phyloP scores from a whole-genome alignment of 2,113 vertebrate genomes.

The Muntiacus reevesi region DNA sequence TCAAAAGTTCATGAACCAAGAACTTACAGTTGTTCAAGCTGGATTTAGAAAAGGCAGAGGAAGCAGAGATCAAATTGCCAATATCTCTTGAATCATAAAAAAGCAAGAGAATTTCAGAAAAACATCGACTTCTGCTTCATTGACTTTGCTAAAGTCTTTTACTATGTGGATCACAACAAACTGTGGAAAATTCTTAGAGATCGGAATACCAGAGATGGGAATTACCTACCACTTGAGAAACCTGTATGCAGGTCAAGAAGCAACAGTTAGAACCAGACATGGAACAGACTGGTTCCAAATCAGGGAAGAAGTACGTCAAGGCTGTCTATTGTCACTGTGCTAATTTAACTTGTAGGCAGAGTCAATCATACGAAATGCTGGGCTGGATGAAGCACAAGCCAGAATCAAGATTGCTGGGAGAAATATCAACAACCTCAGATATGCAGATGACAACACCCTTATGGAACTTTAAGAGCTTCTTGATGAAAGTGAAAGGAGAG shows the following conservation, averaged over 20 bases:
- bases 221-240: background rate
- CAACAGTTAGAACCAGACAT: background rate
- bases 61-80: background rate
- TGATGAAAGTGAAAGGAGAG: background rate
- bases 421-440: background rate
- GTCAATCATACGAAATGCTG: background rate
- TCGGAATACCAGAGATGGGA: background rate
- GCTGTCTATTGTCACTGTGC: background rate
- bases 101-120: background rate
- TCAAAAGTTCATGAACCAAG: background rate
- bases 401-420: background rate
- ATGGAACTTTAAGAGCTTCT: background rate
- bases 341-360: background rate
- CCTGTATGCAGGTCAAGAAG: background rate
- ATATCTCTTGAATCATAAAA: background rate
- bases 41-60: background rate
- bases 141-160: background rate
- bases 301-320: accelerated
- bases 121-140: background rate
- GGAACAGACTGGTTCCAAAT: background rate
- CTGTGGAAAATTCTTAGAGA: background rate
- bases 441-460: background rate
- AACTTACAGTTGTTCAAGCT: background rate
- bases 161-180: background rate
- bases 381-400: background rate